Evolutionary conservation across 2,888 invertebrate genomes (phyloP).

Genomic region (Amphipoea lucens): DNA sequence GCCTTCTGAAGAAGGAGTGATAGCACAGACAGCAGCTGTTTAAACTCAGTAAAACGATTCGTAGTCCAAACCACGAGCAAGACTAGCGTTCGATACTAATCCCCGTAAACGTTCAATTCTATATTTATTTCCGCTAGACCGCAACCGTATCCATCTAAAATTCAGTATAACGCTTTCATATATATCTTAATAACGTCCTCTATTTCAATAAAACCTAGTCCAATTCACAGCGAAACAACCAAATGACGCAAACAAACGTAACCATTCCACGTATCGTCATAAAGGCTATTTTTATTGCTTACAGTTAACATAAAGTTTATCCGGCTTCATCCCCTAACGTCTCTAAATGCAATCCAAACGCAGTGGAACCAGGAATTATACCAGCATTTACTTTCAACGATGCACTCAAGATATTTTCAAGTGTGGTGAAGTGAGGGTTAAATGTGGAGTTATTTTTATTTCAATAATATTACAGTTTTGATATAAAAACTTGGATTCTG

Average conservation of each 20-base stretch:
- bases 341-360: slow-evolving; percentile 88
- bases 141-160: slow-evolving; percentile 51
- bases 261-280: slow-evolving; percentile 89
- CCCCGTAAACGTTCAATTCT: slow-evolving; percentile 35
- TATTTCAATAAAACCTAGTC: slow-evolving; percentile 70
- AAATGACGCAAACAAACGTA: slow-evolving; percentile 83
- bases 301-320: slow-evolving; percentile 89
- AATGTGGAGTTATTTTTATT: slow-evolving; percentile 84
- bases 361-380: slow-evolving; percentile 87
- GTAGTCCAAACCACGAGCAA: slow-evolving; percentile 13
- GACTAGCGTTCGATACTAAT: slow-evolving; percentile 29
- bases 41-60: slow-evolving; percentile 9
- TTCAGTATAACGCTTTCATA: slow-evolving; percentile 55
- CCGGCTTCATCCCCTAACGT: slow-evolving; percentile 87
- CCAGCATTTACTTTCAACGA: slow-evolving; percentile 89
- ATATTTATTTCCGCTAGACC: slow-evolving; percentile 47
- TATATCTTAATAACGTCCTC: slow-evolving; percentile 62
- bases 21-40: neutral
- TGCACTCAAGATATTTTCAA: slow-evolving; percentile 87
- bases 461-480: slow-evolving; percentile 67
- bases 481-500: slow-evolving; percentile 54
- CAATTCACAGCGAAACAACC: slow-evolving; percentile 75
- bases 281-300: slow-evolving; percentile 89
- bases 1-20: neutral
- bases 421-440: slow-evolving; percentile 79